Evolutionary conservation across 2,888 invertebrate genomes (phyloP), one percentile per base, ranked within the genome.

Genomic region (Drosophila mercatorum): DNA sequence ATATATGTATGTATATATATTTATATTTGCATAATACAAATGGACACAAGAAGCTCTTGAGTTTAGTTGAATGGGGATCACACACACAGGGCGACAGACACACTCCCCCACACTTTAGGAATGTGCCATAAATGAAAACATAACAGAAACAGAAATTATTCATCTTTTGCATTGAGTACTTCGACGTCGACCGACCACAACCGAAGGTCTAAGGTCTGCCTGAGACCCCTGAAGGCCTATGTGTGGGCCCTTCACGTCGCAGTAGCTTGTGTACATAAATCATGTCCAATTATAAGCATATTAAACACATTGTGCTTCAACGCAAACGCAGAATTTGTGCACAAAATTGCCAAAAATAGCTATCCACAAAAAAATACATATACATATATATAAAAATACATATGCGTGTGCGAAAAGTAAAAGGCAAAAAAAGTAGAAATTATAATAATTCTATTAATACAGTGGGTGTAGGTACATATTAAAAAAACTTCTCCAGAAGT

Each of bases 221-320:
- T 17, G 17, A 49, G 34, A 7, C 38, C 17, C 34, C 40, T 26
- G 22, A 26, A 40, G 53, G 12, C 38, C 40, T 12, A 5, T 40
- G 44, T 22, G 46, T 59, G 63, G 4, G 22, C 44, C 26, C 49
- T 56, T 49, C 46, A 40, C 40, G 10, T n/a, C 53, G 11, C 12
- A 22, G 26, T 36, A 34, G 26, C 10, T 44, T 22, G 47, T 26
- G 55, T 47, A 28, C 62, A 80, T 80, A 76, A 76, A 79, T 80
- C 80, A 69, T 76, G 58, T 79, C 66, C 77, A 80, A 79, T 79
- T 79, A 80, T 80, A 80, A 79, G 64, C 64, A 68, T 72, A 76
- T 79, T 76, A 80, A 80, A 76, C 78, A 79, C 67, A 76, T 76
- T 79, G 65, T 65, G 41, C 43, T 59, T 59, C 22, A 46, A 49